Percentiles rank a stretch among this genome's conserved stretches.
phyloP scores from a whole-genome alignment of 1,140 invertebrate species.

The Antheraea pernyi region DNA sequence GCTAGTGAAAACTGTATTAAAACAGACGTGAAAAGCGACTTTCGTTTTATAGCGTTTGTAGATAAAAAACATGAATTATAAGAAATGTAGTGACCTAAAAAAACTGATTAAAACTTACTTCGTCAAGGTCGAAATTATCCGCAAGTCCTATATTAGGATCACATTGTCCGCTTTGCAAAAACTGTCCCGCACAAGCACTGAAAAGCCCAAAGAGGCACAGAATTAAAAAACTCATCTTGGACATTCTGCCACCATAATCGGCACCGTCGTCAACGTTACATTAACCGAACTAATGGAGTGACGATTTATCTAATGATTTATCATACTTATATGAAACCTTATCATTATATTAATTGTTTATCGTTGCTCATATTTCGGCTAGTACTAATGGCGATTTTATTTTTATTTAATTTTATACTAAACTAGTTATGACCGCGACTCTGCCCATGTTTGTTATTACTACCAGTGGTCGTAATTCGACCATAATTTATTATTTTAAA shows the following conservation, averaged over 20 bases:
- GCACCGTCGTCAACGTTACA: slow-evolving; percentile 32
- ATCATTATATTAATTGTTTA: slow-evolving; percentile 28
- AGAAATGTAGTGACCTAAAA: neutral
- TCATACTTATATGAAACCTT: slow-evolving; percentile 58
- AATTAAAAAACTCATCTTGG: slow-evolving; percentile 42
- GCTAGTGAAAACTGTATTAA: too few relatives aligned
- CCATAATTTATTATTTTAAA: too few relatives aligned
- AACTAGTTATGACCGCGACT: too few relatives aligned
- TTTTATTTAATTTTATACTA: neutral
- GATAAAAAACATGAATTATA: neutral
- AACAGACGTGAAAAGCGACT: too few relatives aligned
- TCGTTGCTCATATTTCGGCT: neutral
- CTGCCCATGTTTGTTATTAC: too few relatives aligned
- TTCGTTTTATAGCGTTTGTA: too few relatives aligned
- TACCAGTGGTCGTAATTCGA: too few relatives aligned
- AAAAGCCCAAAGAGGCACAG: slow-evolving; percentile 44
- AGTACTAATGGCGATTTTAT: neutral
- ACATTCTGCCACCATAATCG: slow-evolving; percentile 53
- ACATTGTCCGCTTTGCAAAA: slow-evolving; percentile 54
- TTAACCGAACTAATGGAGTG: slow-evolving; percentile 39
- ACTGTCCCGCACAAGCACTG: slow-evolving; percentile 45
- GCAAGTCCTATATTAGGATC: slow-evolving; percentile 33
- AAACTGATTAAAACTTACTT: slow-evolving; percentile 29
- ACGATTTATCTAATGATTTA: slow-evolving; percentile 35
- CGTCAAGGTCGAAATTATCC: slow-evolving; percentile 32